phyloP scores from a whole-genome alignment of 2,888 invertebrate genomes.

The Entomobrya proxima region DNA sequence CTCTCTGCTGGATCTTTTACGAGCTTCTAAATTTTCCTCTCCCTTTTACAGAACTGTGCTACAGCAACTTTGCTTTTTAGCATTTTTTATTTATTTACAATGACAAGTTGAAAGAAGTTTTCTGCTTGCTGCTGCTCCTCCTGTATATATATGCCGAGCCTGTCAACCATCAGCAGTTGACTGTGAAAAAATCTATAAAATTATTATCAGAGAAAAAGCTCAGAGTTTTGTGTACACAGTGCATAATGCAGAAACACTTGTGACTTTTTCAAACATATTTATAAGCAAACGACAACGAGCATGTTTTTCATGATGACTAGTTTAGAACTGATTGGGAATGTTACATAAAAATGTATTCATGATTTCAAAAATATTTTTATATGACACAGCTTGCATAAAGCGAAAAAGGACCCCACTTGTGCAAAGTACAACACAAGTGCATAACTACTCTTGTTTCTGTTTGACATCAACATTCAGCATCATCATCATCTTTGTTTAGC shows the following conservation, averaged over 20 bases:
- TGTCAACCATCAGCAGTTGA: background rate
- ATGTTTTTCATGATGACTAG: background rate
- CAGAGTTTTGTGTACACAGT: background rate
- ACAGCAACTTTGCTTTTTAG: background rate
- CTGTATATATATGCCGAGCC: too few relatives aligned
- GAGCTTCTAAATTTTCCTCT: too few relatives aligned
- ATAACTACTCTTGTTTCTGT: background rate
- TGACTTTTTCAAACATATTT: background rate
- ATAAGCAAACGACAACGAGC: background rate
- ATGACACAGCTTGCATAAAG: background rate
- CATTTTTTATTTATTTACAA: conserved; percentile 2
- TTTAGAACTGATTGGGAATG: too few relatives aligned
- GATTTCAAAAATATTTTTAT: too few relatives aligned
- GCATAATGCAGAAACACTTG: conserved; percentile 8
- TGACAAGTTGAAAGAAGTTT: conserved; percentile 12
- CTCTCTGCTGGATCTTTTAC: too few relatives aligned
- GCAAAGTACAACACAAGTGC: background rate
- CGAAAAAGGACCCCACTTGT: conserved; percentile 5
- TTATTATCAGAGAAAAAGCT: background rate
- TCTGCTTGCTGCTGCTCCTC: too few relatives aligned
- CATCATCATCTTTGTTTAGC: too few relatives aligned
- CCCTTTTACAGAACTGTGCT: background rate
- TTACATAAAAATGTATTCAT: too few relatives aligned
- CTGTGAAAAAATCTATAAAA: conserved; percentile 7
- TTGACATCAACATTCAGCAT: too few relatives aligned